Evolutionary conservation across 2,113 vertebrate genomes (phyloP).

Genomic region (Oreotrochilus melanogaster): DNA sequence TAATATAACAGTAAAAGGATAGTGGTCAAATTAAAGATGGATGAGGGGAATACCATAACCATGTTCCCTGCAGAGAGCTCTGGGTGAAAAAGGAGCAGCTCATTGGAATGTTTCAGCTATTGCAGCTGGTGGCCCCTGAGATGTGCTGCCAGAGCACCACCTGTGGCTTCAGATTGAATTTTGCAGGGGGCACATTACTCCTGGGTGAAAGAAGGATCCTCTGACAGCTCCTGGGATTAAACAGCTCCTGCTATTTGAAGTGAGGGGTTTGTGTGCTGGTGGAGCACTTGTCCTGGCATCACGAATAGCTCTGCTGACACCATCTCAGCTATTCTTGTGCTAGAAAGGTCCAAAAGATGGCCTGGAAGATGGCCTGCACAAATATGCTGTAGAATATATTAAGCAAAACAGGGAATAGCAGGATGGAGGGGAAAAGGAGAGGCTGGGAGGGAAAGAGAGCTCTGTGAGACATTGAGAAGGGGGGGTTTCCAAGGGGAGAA

Average conservation of each 20-base stretch:
- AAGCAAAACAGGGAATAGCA: background rate
- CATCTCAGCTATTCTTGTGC: background rate
- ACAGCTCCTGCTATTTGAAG: background rate
- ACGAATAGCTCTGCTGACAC: background rate
- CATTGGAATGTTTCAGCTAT: background rate
- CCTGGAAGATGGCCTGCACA: background rate
- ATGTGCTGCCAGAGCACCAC: background rate
- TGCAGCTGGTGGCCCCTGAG: background rate
- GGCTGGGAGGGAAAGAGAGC: background rate
- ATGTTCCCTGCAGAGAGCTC: background rate
- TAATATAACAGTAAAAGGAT: background rate
- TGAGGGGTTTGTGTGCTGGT: background rate
- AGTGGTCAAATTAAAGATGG: background rate
- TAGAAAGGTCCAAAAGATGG: background rate
- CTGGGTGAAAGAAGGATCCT: background rate
- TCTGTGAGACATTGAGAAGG: background rate
- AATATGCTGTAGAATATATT: background rate
- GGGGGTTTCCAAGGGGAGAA: background rate
- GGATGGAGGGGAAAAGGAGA: background rate
- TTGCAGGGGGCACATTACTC: background rate
- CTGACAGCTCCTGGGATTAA: background rate
- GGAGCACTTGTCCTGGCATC: background rate
- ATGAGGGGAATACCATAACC: background rate
- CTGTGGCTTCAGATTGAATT: background rate
- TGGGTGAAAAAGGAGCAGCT: background rate